A percentile compares a stretch with the other conserved stretches of the same genome.
phyloP scores from a whole-genome alignment of 2,888 invertebrate species.

The Tillus elongatus region DNA sequence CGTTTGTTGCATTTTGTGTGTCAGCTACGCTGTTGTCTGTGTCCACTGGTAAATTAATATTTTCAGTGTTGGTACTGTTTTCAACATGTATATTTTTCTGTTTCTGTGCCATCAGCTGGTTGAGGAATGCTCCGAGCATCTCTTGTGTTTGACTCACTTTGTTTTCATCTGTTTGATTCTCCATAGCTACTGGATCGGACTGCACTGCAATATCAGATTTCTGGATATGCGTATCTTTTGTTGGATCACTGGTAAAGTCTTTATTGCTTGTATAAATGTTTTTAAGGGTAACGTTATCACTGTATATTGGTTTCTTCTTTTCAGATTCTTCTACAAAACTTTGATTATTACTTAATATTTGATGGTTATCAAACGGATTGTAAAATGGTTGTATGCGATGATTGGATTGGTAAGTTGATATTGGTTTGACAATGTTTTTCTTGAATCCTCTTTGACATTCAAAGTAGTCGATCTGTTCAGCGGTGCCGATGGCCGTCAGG shows the following conservation, averaged over 20 bases:
- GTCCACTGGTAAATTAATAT: conserved; percentile 4
- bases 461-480: conserved; percentile 49
- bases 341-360: not conserved
- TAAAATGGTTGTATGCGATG: too few relatives aligned
- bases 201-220: conserved; percentile 19
- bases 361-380: too few relatives aligned
- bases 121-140: conserved; percentile 26
- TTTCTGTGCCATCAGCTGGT: conserved; percentile 25
- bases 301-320: too few relatives aligned
- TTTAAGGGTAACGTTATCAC: not conserved
- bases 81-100: conserved; percentile 27
- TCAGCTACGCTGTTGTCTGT: not conserved
- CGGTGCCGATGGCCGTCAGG: conserved; percentile 51
- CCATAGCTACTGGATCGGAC: conserved; percentile 18
- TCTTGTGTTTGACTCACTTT: conserved; percentile 18
- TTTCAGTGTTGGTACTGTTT: conserved; percentile 32
- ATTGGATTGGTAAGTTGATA: conserved; percentile 8
- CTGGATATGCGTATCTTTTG: not conserved
- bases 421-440: conserved; percentile 27
- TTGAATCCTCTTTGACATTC: conserved; percentile 40
- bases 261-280: not conserved
- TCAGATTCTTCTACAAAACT: not conserved
- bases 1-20: not conserved
- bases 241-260: not conserved
- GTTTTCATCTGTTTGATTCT: conserved; percentile 10